Evolutionary conservation across 2,797 vertebrate species (phyloP).

Genomic region (Sebastes matsubarae): DNA sequence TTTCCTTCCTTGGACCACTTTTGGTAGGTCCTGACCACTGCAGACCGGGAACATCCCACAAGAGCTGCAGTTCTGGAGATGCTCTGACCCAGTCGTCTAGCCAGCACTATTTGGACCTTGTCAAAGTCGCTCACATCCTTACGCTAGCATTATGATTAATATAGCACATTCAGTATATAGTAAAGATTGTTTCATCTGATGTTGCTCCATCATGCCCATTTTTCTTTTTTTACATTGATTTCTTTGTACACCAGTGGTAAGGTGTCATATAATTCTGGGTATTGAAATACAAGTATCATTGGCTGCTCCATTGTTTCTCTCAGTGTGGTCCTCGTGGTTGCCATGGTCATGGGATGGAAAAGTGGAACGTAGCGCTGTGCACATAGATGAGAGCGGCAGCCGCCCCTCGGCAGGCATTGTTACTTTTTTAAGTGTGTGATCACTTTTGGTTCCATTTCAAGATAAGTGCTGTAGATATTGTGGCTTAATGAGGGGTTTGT

Average conservation of each 20-base stretch:
- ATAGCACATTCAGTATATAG: background rate
- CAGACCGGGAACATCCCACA: no score
- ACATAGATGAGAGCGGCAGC: background rate
- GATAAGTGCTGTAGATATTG: background rate
- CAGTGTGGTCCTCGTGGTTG: background rate
- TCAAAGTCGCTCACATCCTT: no score
- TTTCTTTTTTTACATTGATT: fast-evolving
- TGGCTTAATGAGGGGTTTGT: background rate
- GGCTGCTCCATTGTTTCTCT: background rate
- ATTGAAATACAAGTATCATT: background rate
- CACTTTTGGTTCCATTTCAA: background rate
- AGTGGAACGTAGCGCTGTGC: background rate
- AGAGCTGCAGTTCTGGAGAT: no score
- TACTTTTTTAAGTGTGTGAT: background rate
- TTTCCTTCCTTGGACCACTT: no score
- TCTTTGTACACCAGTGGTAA: background rate
- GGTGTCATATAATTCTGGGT: background rate
- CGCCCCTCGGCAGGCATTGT: background rate
- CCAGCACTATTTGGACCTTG: fast-evolving
- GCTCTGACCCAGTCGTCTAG: no score
- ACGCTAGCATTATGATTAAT: background rate
- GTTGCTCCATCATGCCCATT: background rate
- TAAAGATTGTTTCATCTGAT: background rate
- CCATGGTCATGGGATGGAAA: background rate
- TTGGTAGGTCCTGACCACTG: no score